Percentiles rank a stretch among this genome's conserved stretches.
Conservation (phyloP, 1,140 invertebrate species). For the Homalodisca vitripennis region DNA sequence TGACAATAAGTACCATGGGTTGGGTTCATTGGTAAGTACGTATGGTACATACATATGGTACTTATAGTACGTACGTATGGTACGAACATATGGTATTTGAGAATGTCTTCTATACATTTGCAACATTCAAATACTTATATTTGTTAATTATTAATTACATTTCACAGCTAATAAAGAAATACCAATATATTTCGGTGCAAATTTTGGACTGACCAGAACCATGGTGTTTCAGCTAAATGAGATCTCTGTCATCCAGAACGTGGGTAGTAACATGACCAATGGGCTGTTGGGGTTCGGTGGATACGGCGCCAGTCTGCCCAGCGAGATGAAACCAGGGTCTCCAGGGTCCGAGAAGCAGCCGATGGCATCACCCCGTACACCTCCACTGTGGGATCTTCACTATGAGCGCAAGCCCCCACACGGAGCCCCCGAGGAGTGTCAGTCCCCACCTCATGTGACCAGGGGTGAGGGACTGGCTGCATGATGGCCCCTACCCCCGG, state of each 20-base stretch:
- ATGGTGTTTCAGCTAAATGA: conserved; percentile 58
- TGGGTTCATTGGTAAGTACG: too few relatives aligned
- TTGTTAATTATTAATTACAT: too few relatives aligned
- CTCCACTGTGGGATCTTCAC: conserved; percentile 44
- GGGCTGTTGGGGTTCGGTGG: conserved; percentile 34
- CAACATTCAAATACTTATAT: too few relatives aligned
- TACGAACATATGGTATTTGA: too few relatives aligned
- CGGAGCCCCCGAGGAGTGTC: conserved; percentile 47
- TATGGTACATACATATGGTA: too few relatives aligned
- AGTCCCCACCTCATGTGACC: conserved; percentile 45
- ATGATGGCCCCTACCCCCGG: conserved; percentile 42
- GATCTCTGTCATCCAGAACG: conserved; percentile 60
- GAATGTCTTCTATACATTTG: too few relatives aligned
- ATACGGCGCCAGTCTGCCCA: conserved; percentile 13
- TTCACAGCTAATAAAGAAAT: too few relatives aligned
- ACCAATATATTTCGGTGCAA: too few relatives aligned
- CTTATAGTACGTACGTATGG: too few relatives aligned
- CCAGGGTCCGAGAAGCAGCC: conserved; percentile 35
- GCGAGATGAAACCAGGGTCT: conserved; percentile 35
- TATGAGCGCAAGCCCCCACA: conserved; percentile 40
- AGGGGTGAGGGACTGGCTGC: conserved; percentile 55
- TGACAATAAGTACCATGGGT: too few relatives aligned
- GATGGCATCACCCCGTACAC: conserved; percentile 29
- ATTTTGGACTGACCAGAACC: too few relatives aligned
- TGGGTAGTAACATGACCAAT: conserved; percentile 39